phyloP scores from a whole-genome alignment of 2,888 invertebrate species.

The Tanaodytes sp. region DNA sequence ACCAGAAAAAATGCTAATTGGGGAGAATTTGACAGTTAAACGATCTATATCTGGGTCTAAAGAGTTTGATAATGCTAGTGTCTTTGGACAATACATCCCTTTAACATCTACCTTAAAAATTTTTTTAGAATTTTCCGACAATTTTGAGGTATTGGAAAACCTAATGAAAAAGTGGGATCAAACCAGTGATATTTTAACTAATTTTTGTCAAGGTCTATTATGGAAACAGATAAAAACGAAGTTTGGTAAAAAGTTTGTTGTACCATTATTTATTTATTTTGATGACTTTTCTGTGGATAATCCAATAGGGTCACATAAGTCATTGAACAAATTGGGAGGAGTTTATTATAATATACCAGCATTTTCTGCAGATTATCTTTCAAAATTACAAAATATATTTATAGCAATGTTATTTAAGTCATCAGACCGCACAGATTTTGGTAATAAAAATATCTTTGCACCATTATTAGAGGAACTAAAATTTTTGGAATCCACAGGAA shows the following conservation, averaged over 20 bases:
- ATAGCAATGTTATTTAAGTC: conserved; percentile 24
- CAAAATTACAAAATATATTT: conserved; percentile 28
- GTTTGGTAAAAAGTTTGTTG: conserved; percentile 13
- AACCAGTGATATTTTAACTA: not conserved
- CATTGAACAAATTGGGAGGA: conserved; percentile 23
- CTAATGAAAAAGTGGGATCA: not conserved
- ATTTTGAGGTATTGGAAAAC: not conserved
- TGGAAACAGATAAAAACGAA: conserved; percentile 26
- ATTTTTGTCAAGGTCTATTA: conserved; percentile 29
- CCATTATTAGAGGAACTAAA: conserved; percentile 35
- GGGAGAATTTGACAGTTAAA: not conserved
- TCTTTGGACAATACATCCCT: not conserved
- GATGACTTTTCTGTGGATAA: conserved; percentile 32
- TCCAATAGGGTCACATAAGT: conserved; percentile 16
- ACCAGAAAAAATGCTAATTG: not conserved
- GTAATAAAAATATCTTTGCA: too few relatives aligned
- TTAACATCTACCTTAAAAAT: not conserved
- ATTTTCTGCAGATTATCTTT: conserved; percentile 3
- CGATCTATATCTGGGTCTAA: not conserved
- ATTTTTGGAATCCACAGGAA: conserved; percentile 24
- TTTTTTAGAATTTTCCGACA: conserved; percentile 3
- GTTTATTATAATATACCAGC: conserved; percentile 29
- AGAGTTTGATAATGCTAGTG: not conserved
- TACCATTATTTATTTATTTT: conserved; percentile 29
- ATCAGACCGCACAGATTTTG: conserved; percentile 11